phyloP scores from a whole-genome alignment of 2,797 vertebrate species.

The Todus mexicanus region DNA sequence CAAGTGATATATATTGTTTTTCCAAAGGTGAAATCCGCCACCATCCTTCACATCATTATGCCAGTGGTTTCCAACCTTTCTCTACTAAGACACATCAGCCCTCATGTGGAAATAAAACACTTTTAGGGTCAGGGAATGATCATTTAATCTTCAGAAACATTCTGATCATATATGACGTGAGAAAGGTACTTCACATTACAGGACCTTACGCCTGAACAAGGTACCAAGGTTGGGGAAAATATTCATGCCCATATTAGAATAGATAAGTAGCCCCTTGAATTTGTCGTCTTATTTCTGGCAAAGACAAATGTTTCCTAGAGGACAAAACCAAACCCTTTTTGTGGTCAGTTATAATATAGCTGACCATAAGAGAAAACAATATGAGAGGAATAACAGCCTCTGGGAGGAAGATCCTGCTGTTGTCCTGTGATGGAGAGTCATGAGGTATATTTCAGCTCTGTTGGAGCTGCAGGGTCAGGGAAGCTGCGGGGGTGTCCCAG shows the following conservation, averaged over 20 bases:
- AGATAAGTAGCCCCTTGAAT: neutral
- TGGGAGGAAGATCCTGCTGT: neutral
- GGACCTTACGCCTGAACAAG: neutral
- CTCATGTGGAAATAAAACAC: neutral
- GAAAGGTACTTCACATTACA: neutral
- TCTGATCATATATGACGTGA: neutral
- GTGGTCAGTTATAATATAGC: neutral
- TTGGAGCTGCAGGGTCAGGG: neutral
- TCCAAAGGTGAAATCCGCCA: neutral
- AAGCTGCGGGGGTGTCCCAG: accelerated
- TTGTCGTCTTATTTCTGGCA: neutral
- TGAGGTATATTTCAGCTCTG: neutral
- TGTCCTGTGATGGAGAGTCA: neutral
- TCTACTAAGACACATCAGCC: neutral
- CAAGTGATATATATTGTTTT: neutral
- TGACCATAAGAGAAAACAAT: neutral
- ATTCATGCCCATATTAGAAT: neutral
- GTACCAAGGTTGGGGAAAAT: neutral
- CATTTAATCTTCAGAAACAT: neutral
- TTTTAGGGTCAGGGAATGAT: neutral
- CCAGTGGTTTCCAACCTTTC: neutral
- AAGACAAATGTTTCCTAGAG: neutral
- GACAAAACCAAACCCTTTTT: neutral
- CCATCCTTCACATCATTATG: neutral
- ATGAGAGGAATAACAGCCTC: neutral